A percentile compares a stretch with the other conserved stretches of the same genome.
phyloP scores from a whole-genome alignment of 2,797 vertebrate genomes.

The Poeciliopsis turneri region DNA sequence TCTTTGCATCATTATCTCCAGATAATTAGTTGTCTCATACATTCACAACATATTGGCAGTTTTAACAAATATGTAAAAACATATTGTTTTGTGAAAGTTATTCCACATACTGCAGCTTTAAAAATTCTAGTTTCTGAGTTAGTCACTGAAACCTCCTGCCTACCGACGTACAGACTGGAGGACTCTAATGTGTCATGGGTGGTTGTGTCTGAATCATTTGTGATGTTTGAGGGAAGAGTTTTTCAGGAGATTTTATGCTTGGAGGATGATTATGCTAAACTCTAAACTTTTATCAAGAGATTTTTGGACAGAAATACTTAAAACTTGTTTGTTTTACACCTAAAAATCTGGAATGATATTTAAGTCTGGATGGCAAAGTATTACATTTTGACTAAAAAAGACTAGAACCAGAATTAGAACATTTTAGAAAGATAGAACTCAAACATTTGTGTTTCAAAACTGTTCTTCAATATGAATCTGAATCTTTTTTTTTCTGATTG shows the following conservation, averaged over 20 bases:
- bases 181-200: background rate
- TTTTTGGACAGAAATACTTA: background rate
- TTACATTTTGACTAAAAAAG: background rate
- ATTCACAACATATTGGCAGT: too few species aligned
- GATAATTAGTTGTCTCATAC: too few species aligned
- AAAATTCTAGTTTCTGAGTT: background rate
- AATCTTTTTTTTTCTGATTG: background rate
- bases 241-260: background rate
- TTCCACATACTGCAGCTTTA: too few species aligned
- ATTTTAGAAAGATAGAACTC: background rate
- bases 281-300: background rate
- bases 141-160: background rate
- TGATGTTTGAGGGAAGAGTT: background rate
- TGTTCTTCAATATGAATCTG: background rate
- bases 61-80: too few species aligned
- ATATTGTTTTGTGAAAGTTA: too few species aligned
- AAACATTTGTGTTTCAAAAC: background rate
- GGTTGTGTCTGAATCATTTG: background rate
- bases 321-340: background rate
- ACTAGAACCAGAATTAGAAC: background rate
- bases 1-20: too few species aligned
- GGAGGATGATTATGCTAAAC: background rate
- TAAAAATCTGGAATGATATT: background rate
- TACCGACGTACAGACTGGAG: background rate
- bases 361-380: background rate